Evolutionary conservation across 2,797 vertebrate species (phyloP), one percentile per base, ranked within the genome.

Genomic region (Tapirus indicus): DNA sequence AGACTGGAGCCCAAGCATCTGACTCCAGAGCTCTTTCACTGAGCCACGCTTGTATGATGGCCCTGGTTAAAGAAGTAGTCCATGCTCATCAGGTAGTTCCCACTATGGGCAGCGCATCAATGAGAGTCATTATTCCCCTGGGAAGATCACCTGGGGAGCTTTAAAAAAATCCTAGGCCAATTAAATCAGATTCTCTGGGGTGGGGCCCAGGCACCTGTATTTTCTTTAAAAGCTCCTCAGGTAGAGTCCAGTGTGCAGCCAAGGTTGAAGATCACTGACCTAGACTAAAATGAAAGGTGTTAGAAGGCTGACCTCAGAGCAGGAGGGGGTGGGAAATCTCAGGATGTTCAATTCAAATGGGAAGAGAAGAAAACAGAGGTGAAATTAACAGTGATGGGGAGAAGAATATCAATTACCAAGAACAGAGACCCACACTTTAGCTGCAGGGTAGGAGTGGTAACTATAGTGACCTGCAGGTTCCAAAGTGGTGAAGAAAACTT

Each of bases 291-390:
- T 32, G 16, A 85, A 29, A 71, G 49, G 60, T 41, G n/a, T 88
- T 10, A 32, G 74, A 96, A 95, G 58, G 56, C 85, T 62, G 79
- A 71, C 11, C 79, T 80, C 58, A 97, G 88, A 87, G 79, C 4
- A 82, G 35, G 29, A 85, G 7, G 11, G 35, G 56, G 4, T 74
- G n/a, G n/a, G 60, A 89, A 71, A 77, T 74, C 71, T 91, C n/a
- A 68, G 49, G 7, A 77, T n/a, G 25, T 77, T 92, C 58, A 72
- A 94, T 58, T 17, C 29, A 83, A 82, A 89, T 0, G 72, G 38
- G 49, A 93, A 95, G 60, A 91, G 49, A 94, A 68, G 77, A 79
- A 96, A 79, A 32, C 25, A 62, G 2, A 60, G 68, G 32, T 94
- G 56, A 97, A 95, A 94, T 41, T 25, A 95, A 80, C 12, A 49